Percentiles rank a stretch among this genome's conserved stretches.
phyloP scores from a whole-genome alignment of 1,140 invertebrate species.

The Aphelenchoides fujianensis region DNA sequence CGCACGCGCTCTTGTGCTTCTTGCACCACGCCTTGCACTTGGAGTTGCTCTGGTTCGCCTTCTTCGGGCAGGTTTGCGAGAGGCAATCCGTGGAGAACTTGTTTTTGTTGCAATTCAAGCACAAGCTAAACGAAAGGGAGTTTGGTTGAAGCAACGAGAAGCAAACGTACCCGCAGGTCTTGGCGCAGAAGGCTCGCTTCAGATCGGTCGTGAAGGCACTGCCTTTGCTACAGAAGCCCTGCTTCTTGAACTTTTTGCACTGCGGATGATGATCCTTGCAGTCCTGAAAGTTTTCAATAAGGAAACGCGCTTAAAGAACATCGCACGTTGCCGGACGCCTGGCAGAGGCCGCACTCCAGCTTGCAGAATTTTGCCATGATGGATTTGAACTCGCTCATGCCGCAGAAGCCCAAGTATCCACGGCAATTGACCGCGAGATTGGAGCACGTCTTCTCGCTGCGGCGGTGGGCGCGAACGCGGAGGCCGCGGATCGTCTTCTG shows the following conservation, averaged over 20 bases:
- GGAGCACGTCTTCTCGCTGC: background rate
- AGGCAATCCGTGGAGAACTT: background rate
- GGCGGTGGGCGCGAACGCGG: no score
- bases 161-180: background rate
- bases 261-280: no score
- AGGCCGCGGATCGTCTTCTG: no score
- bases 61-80: background rate
- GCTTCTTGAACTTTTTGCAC: no score
- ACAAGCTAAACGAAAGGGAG: background rate
- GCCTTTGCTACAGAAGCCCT: no score
- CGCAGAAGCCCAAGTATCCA: background rate
- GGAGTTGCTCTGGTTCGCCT: background rate
- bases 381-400: background rate
- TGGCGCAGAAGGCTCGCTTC: background rate
- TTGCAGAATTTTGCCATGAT: background rate
- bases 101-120: background rate
- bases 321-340: background rate
- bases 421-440: background rate
- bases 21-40: background rate
- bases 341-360: background rate
- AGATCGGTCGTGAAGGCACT: no score
- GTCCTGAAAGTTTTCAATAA: no score
- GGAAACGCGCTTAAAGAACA: no score
- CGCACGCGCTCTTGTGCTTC: background rate
- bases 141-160: background rate